Conservation (phyloP, 2,113 vertebrate genomes). For the Stegostoma tigrinum region DNA sequence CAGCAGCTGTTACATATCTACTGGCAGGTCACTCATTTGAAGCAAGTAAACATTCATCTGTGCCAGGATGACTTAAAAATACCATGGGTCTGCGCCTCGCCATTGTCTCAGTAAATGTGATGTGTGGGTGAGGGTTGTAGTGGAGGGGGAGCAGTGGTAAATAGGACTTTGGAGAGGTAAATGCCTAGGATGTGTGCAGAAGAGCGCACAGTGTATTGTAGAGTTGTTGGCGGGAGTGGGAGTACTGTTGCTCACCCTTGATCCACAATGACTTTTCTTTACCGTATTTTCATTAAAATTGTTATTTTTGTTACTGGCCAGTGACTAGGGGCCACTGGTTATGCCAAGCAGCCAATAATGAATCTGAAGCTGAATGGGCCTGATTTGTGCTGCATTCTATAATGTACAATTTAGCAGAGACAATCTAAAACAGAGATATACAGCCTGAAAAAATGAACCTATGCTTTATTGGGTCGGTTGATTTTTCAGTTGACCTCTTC, state of each 20-base stretch:
- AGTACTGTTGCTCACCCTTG: not conserved
- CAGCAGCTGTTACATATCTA: not conserved
- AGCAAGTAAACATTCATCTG: too few species aligned
- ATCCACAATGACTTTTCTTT: not conserved
- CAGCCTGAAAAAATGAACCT: not conserved
- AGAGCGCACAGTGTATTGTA: not conserved
- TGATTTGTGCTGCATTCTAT: not conserved
- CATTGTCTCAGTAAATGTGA: not conserved
- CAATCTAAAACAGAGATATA: not conserved
- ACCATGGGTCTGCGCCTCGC: not conserved
- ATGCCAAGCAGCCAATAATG: not conserved
- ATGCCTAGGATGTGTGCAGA: not conserved
- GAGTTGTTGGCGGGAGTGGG: not conserved
- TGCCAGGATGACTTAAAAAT: too few species aligned
- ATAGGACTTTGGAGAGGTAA: not conserved
- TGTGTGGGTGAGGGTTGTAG: not conserved
- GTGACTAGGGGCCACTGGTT: not conserved
- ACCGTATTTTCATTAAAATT: not conserved
- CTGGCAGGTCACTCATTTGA: too few species aligned
- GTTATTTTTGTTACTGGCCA: not conserved
- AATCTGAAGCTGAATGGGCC: not conserved
- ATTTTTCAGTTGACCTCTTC: not conserved
- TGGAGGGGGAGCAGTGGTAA: too few species aligned
- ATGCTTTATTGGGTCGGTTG: not conserved
- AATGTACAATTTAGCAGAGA: not conserved